phyloP scores from a whole-genome alignment of 2,797 vertebrate species.

The Limnodromus scolopaceus region DNA sequence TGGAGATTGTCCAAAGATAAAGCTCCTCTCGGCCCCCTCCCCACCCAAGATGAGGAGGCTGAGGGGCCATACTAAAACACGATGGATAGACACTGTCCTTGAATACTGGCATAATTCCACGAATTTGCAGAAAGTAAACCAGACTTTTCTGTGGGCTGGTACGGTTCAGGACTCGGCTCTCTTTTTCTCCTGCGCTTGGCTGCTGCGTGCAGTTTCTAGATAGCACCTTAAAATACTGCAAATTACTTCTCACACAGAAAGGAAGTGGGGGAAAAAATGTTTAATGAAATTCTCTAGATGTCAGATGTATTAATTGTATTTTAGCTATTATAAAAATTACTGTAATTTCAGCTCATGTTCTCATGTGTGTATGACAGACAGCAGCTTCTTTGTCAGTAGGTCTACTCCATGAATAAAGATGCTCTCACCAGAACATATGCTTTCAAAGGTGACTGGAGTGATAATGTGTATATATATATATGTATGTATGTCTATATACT shows the following conservation, averaged over 20 bases:
- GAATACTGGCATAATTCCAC: neutral
- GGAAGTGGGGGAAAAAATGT: neutral
- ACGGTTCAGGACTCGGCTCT: neutral
- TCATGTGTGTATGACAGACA: neutral
- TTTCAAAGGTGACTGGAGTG: neutral
- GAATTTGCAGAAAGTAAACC: neutral
- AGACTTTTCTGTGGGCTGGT: neutral
- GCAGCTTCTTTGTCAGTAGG: neutral
- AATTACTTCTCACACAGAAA: neutral
- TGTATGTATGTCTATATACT: neutral
- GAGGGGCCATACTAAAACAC: neutral
- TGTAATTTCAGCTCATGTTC: neutral
- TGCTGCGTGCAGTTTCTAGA: neutral
- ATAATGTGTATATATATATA: neutral
- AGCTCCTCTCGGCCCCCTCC: neutral
- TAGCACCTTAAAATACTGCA: neutral
- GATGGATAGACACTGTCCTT: neutral
- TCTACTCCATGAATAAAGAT: neutral
- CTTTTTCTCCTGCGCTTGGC: neutral
- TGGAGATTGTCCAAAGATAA: neutral
- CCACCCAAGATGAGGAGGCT: neutral
- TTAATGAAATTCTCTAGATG: neutral
- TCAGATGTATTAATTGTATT: constrained; percentile 15
- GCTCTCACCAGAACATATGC: neutral
- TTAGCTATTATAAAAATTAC: neutral